Evolutionary conservation across 2,888 invertebrate species (phyloP), one percentile per base, ranked within the genome.

Genomic region (Drosophila antonietae): DNA sequence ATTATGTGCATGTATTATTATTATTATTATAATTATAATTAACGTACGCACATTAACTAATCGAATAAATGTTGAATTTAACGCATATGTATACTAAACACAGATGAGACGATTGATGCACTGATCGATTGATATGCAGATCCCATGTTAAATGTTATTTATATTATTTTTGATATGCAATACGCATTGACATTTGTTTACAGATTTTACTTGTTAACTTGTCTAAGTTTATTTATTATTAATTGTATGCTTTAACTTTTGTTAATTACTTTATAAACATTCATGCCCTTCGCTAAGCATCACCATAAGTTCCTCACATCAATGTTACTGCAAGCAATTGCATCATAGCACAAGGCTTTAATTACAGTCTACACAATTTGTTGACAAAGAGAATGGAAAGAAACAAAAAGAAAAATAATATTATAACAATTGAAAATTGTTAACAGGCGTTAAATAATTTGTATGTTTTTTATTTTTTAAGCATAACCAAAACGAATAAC

Each of bases 61-160:
- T 89, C 90, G 88, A 85, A 88, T 88, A 88, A 88, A 89, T 89
- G 88, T 89, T 85, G 80, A 84, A 84, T 76, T 85, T 84, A 81
- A 85, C 68, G 73, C 79, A 79, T 76, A 51, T 51, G 79, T 88
- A 87, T 79, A 76, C 72, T 81, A 71, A 78, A 73, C 33, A 80
- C 39, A 73, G 35, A 15, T 20, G 33, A 41, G 46, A 60, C 47
- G 49, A 73, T 63, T 31, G 31, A 51, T 3, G 31, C n/a, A 28
- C 9, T 47, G 47, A 41, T 23, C 14, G 52, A 63, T 8, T 33
- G 52, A 64, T 63, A n/a, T 62, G 59, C 70, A 80, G 52, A 75
- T 65, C 49, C 49, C 31, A 33, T 51, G 49, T 51, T 51, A 61
- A 18, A 44, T 52, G 35, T 53, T 53, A 37, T 53, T n/a, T 6